phyloP scores from a whole-genome alignment of 2,888 invertebrate genomes.

The Phyllotreta striolata region DNA sequence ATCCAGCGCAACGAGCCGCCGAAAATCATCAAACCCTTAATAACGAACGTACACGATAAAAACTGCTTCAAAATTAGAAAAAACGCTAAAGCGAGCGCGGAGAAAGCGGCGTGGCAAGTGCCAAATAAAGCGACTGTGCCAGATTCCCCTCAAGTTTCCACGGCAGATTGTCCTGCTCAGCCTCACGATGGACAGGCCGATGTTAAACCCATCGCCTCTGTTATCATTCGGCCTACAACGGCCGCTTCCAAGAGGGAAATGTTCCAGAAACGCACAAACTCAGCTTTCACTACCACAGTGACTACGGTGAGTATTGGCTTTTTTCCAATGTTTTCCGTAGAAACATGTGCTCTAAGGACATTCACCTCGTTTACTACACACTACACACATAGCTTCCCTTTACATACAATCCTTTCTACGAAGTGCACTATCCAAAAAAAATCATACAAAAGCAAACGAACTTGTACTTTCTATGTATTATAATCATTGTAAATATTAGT shows the following conservation, averaged over 20 bases:
- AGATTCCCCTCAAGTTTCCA: background rate
- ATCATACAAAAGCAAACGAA: too few relatives aligned
- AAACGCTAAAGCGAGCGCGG: conserved; percentile 32
- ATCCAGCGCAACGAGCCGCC: conserved; percentile 32
- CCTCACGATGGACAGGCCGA: background rate
- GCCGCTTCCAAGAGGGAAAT: conserved; percentile 55
- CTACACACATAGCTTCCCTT: too few relatives aligned
- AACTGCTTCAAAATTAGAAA: conserved; percentile 46
- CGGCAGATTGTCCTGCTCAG: background rate
- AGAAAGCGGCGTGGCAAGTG: conserved; percentile 20
- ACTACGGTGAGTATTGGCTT: too few relatives aligned
- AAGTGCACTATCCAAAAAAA: too few relatives aligned
- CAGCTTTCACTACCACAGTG: conserved; percentile 53
- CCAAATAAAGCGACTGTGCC: conserved; percentile 15
- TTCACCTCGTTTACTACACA: too few relatives aligned
- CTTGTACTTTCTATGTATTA: too few relatives aligned
- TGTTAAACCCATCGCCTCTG: conserved; percentile 39
- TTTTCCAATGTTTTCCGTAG: too few relatives aligned
- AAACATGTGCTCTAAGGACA: too few relatives aligned
- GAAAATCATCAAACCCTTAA: conserved; percentile 46
- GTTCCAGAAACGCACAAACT: conserved; percentile 58
- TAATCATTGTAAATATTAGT: too few relatives aligned
- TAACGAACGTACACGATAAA: conserved; percentile 38
- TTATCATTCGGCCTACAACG: conserved; percentile 55
- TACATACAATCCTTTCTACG: too few relatives aligned